Evolutionary conservation across 1,140 invertebrate genomes (phyloP), one percentile per base, ranked within the genome.

Genomic region (Apocrypta bakeri): DNA sequence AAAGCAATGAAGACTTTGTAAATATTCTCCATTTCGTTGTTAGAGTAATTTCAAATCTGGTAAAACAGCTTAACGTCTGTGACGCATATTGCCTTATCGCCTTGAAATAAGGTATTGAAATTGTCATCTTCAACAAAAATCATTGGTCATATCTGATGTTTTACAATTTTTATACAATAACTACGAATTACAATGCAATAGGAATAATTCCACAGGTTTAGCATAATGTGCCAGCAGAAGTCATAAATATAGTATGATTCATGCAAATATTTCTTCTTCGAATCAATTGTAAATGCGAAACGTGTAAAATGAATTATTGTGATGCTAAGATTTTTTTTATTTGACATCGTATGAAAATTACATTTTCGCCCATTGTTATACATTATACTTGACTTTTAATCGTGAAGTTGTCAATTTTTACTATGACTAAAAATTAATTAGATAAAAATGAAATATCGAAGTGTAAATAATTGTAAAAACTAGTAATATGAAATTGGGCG

Each of bases 381-480:
- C 42, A 48, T 17, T 1, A 64, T 27, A 25, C 17, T 66, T 27
- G 25, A 25, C 24, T 66, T 66, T 25, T 1, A 7, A 29, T 11
- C 12, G 25, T 27, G 0, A 27, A 17, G 1, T 66, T 9, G 8
- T 21, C 25, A 3, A 12, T 66, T 12, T 27, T 29, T 66, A 17
- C 63, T 9, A 66, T 8, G 24, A 66, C 24, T 3, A 66, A 25
- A 66, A 29, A 66, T 8, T 9, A 66, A 66, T 66, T 17, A 27
- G 12, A 66, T 27, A 25, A 0, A 2, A 3, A 66, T 12, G 12
- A 27, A 66, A 25, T 66, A 17, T 66, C 27, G 27, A 66, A 27
- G 27, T 66, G 63, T 66, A 66, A 27, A 66, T 66, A 66, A 14
- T 29, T 66, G 63, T 66, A 66, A 17, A 66, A 29, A 66, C 27